Evolutionary conservation across 2,113 vertebrate genomes (phyloP).

Genomic region (Antechinus stuartii): DNA sequence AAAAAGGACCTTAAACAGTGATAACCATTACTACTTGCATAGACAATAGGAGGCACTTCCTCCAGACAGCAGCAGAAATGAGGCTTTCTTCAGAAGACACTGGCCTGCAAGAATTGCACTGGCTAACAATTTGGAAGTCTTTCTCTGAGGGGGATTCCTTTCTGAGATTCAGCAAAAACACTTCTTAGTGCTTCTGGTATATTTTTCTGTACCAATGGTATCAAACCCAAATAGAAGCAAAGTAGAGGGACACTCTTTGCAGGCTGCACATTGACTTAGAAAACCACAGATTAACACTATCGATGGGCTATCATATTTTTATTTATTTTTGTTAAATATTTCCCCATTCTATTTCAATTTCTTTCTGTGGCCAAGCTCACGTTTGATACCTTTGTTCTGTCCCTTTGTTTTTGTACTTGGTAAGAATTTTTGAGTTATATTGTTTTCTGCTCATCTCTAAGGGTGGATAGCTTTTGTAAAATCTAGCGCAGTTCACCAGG

Average conservation of each 20-base stretch:
- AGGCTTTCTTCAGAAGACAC: no score
- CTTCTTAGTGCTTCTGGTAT: background rate
- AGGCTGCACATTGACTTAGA: background rate
- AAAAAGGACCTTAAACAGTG: no score
- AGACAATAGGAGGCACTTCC: no score
- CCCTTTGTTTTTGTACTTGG: background rate
- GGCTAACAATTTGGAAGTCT: no score
- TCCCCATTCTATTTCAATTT: background rate
- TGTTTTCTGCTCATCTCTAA: background rate
- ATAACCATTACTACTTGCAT: no score
- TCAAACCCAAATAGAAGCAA: background rate
- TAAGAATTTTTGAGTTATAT: background rate
- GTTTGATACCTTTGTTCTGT: background rate
- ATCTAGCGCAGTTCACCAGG: background rate
- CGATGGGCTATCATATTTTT: background rate
- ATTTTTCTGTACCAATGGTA: background rate
- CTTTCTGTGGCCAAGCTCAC: background rate
- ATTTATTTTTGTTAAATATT: background rate
- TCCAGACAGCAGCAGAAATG: no score
- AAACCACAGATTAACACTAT: background rate
- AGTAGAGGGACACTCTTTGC: no score
- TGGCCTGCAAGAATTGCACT: no score
- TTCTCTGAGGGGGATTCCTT: background rate
- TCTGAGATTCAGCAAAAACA: background rate
- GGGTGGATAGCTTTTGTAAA: background rate